phyloP scores from a whole-genome alignment of 2,888 invertebrate species.

The Lasioglossum oenotherae region DNA sequence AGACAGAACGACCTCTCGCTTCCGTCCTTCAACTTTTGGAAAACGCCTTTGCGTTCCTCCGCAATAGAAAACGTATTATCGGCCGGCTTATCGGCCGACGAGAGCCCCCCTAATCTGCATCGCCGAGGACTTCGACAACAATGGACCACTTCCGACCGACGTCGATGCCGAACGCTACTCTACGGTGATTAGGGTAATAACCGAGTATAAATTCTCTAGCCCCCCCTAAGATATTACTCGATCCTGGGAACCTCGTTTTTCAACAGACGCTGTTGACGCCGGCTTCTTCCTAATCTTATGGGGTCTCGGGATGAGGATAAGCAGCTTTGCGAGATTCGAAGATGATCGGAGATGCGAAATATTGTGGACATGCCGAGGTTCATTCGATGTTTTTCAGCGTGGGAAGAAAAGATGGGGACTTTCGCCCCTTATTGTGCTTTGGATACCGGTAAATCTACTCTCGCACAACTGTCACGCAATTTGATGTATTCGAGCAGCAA shows the following conservation, averaged over 20 bases:
- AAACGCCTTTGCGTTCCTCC: slow-evolving; percentile 10
- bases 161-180: neutral
- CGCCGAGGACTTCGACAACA: slow-evolving; percentile 27
- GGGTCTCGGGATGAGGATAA: neutral
- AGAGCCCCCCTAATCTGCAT: slow-evolving; percentile 46
- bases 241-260: neutral
- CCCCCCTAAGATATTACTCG: neutral
- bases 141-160: slow-evolving; percentile 19
- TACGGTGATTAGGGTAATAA: slow-evolving; percentile 47
- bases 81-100: slow-evolving; percentile 36
- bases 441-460: neutral
- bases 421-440: neutral
- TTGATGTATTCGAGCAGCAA: neutral
- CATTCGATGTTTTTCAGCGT: neutral
- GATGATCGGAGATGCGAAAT: slow-evolving; percentile 1
- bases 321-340: slow-evolving; percentile 2
- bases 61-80: slow-evolving; percentile 60
- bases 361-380: neutral
- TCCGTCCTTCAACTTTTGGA: neutral
- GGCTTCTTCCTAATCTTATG: neutral
- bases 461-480: neutral
- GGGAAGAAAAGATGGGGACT: neutral
- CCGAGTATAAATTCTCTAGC: slow-evolving; percentile 18
- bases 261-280: neutral
- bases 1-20: slow-evolving; percentile 37